Evolutionary conservation across 2,113 vertebrate species (phyloP).

Genomic region (Pterophyllum scalare): DNA sequence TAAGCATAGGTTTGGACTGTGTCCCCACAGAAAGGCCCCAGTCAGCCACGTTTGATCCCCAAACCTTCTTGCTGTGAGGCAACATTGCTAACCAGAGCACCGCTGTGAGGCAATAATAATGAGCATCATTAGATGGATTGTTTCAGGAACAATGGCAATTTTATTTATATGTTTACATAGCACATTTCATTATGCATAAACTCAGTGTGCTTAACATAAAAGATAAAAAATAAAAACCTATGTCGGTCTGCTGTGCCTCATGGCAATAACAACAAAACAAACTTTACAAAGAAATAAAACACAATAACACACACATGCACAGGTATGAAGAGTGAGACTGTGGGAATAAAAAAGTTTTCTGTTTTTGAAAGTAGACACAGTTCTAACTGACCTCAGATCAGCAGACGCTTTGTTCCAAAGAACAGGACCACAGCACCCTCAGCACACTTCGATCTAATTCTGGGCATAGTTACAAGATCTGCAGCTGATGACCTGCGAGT

Average conservation of each 20-base stretch:
- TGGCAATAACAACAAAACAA: background rate
- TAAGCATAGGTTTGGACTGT: no score
- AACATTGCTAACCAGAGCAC: no score
- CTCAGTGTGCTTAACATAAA: background rate
- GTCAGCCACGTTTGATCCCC: no score
- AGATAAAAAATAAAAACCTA: background rate
- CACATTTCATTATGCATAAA: background rate
- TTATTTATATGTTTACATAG: background rate
- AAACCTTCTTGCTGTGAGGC: no score
- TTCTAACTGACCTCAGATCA: background rate
- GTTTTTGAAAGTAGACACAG: background rate
- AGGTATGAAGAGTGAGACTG: background rate
- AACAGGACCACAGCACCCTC: background rate
- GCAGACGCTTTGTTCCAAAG: background rate
- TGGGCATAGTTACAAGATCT: background rate
- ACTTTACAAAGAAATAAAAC: background rate
- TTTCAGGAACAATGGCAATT: background rate
- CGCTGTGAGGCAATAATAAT: no score
- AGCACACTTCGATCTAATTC: constrained; percentile 7
- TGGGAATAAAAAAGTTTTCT: background rate
- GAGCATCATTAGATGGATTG: no score
- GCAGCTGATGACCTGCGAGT: background rate
- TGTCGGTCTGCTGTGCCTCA: background rate
- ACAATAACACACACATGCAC: background rate
- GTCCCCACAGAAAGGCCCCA: no score